Evolutionary conservation across 2,888 invertebrate species (phyloP).

Genomic region (Volucella zonaria): DNA sequence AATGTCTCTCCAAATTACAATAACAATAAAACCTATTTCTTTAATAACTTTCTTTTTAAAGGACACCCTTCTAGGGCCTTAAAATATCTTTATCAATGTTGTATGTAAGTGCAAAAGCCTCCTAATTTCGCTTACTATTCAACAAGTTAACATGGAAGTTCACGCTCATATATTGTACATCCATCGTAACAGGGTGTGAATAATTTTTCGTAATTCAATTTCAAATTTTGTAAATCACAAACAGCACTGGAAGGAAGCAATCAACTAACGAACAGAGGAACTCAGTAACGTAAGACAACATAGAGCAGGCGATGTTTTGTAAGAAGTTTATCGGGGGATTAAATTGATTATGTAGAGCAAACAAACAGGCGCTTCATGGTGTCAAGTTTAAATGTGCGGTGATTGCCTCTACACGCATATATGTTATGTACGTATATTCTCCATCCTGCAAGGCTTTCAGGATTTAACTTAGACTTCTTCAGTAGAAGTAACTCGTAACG

Average conservation of each 20-base stretch:
- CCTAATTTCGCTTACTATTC: slow-evolving; percentile 25
- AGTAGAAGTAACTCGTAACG: slow-evolving; percentile 24
- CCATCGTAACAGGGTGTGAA: slow-evolving; percentile 22
- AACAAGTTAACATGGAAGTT: slow-evolving; percentile 15
- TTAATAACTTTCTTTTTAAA: no score
- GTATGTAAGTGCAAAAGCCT: not conserved
- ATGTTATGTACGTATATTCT: not conserved
- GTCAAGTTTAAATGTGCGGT: slow-evolving; percentile 70
- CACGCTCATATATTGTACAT: not conserved
- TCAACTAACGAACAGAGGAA: slow-evolving; percentile 58
- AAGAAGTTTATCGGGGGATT: slow-evolving; percentile 43
- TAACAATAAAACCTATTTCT: no score
- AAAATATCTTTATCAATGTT: no score
- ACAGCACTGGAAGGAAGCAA: slow-evolving; percentile 10
- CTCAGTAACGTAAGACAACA: slow-evolving; percentile 40
- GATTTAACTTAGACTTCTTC: slow-evolving; percentile 42
- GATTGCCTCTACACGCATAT: slow-evolving; percentile 43
- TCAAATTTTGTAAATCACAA: slow-evolving; percentile 50
- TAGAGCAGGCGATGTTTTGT: slow-evolving; percentile 16
- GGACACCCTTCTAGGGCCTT: no score
- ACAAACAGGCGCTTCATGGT: slow-evolving; percentile 59
- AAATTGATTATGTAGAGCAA: slow-evolving; percentile 53
- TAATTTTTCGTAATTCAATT: slow-evolving; percentile 63
- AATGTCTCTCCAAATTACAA: no score
- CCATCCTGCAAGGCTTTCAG: slow-evolving; percentile 36